phyloP scores from a whole-genome alignment of 1,140 invertebrate species.

The Caenorhabditis inopinata region DNA sequence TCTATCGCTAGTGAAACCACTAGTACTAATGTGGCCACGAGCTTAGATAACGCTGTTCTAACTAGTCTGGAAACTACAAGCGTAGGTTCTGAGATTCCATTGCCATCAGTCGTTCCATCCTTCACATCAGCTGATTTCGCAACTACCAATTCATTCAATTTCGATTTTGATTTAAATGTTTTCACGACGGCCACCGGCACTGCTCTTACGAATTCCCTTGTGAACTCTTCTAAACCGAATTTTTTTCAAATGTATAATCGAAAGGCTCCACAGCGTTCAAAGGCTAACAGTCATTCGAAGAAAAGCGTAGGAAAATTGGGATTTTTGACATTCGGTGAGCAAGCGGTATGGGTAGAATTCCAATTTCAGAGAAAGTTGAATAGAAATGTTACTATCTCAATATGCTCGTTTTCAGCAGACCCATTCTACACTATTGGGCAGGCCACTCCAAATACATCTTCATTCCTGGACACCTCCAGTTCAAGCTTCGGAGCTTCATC shows the following conservation, averaged over 20 bases:
- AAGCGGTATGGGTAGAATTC: too few relatives aligned
- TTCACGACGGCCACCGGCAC: too few relatives aligned
- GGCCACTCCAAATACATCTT: background rate
- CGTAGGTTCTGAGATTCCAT: background rate
- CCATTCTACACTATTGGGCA: background rate
- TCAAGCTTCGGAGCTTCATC: background rate
- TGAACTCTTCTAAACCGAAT: background rate
- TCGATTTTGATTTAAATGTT: background rate
- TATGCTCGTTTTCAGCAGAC: conserved; percentile 4
- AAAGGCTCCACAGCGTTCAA: background rate
- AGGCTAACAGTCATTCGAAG: background rate
- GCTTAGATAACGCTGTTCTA: background rate
- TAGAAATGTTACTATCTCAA: too few relatives aligned
- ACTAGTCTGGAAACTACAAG: background rate
- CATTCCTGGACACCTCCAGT: background rate
- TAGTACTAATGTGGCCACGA: background rate
- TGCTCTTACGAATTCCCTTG: background rate
- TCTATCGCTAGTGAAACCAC: background rate
- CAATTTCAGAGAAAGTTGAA: too few relatives aligned
- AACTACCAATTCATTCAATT: background rate
- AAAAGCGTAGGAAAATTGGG: background rate
- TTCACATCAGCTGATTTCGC: background rate
- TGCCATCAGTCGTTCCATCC: background rate
- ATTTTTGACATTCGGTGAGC: too few relatives aligned
- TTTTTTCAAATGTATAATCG: background rate